Evolutionary conservation across 2,888 invertebrate genomes (phyloP), one percentile per base, ranked within the genome.

Genomic region (Myopa tessellatipennis): DNA sequence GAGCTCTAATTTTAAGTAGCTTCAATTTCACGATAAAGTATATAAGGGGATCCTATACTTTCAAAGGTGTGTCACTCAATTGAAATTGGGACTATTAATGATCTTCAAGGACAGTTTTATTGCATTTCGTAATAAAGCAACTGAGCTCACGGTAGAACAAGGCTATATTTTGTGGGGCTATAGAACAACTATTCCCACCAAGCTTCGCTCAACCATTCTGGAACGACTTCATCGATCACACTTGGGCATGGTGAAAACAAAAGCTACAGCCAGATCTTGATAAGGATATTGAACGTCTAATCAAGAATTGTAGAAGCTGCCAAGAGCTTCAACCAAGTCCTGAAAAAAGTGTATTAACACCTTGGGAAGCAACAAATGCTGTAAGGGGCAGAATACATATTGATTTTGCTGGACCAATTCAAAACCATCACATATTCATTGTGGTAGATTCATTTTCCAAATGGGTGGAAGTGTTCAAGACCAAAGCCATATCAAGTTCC

Each of bases 341-440:
- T 6, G 75, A 72, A 71, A 79, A 77, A 36, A 50, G 50, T 68
- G 16, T 50, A 0, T 72, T 77, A n/a, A 79, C 74, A 50, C 72
- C 77, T 16, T 74, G 74, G 74, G 55, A 77, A 38, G 74, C 74
- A 58, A 55, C 71, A n/a, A 16, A 65, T 67, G 74, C 74, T 34
- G 58, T 65, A 12, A 70, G 74, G 74, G 55, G 55, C 1, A 45
- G 79, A 40, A 72, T 77, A 65, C 77, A 79, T 74, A 60, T 74
- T 50, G 75, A 79, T 40, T 77, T 79, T 61, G 79, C 79, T 60
- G 74, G 79, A 16, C 79, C 79, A 2, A 79, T 74, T 38, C 55
- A 38, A 16, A 58, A 65, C 40, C 8, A 45, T 65, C 74, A 79
- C 55, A 26, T 77, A 52, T 74, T 77, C 36, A 61, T 77, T 55